These are phyloP conservation scores for Rynchops niger DNA, from an alignment of 2,113 vertebrate species.

Conservation along the genomic window DNA sequence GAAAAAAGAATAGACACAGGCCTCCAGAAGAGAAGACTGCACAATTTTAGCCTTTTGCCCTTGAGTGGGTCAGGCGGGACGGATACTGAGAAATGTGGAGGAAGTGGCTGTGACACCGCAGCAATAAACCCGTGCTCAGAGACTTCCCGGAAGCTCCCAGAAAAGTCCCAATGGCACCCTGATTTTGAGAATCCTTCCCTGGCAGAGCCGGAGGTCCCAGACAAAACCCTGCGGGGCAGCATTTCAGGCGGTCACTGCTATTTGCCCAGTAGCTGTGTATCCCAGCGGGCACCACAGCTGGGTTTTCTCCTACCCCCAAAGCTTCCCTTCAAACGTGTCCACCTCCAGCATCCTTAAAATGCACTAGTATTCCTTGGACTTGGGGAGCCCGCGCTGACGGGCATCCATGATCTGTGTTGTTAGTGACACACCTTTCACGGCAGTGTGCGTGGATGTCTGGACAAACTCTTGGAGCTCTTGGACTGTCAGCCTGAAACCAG, in stretches of 20 bases:
- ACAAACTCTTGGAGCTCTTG: not conserved
- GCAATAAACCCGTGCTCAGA: not conserved
- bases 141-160: not conserved
- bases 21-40: not conserved
- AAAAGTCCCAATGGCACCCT: not conserved
- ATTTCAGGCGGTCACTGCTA: not conserved
- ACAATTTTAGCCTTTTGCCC: not conserved
- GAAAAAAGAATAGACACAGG: not conserved
- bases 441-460: not conserved
- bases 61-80: not conserved
- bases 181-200: not conserved
- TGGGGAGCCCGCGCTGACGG: not conserved
- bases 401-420: not conserved
- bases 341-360: not conserved
- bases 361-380: not conserved
- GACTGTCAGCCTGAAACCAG: not conserved
- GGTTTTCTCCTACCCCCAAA: not conserved
- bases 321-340: not conserved
- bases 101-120: not conserved
- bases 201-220: not conserved
- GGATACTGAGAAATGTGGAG: not conserved
- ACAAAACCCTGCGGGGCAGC: not conserved
- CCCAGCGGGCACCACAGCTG: not conserved
- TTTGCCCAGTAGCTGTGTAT: not conserved
- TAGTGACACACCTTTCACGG: not conserved